phyloP scores from a whole-genome alignment of 2,888 invertebrate species.

The Apotomis turbidana region DNA sequence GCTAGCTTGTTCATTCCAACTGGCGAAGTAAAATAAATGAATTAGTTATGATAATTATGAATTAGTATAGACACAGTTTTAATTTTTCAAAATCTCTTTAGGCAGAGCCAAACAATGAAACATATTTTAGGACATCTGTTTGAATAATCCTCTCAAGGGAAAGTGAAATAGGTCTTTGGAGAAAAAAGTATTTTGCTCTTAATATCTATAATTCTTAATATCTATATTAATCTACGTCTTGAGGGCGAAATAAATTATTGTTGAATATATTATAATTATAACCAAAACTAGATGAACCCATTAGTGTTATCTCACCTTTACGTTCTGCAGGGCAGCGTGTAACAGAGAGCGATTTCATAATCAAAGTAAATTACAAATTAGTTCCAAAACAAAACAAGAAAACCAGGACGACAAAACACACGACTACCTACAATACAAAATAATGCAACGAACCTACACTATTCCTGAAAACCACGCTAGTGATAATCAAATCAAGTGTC shows the following conservation, averaged over 20 bases:
- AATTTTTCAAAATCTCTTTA: too few species aligned
- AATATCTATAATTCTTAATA: too few species aligned
- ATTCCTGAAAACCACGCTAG: conserved; percentile 28
- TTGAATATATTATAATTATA: neutral
- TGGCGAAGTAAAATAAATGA: conserved; percentile 52
- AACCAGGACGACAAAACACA: conserved; percentile 38
- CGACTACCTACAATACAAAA: conserved; percentile 40
- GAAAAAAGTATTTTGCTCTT: too few species aligned
- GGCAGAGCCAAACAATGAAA: too few species aligned
- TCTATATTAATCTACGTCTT: too few species aligned
- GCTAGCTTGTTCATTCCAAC: conserved; percentile 83
- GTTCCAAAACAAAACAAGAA: conserved; percentile 20
- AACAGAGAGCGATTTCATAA: conserved; percentile 78
- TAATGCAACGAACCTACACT: conserved; percentile 35
- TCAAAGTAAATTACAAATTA: conserved; percentile 56
- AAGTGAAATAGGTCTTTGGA: too few species aligned
- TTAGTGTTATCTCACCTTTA: conserved; percentile 73
- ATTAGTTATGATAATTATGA: conserved; percentile 20
- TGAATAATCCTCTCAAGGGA: too few species aligned
- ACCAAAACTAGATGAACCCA: too few species aligned
- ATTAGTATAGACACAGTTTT: too few species aligned
- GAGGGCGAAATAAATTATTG: too few species aligned
- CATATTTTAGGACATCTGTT: too few species aligned
- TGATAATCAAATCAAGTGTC: conserved; percentile 46
- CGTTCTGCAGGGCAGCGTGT: conserved; percentile 81